phyloP scores from a whole-genome alignment of 37 sponge, comb jelly and placozoan genomes.

The Agelas oroides region DNA sequence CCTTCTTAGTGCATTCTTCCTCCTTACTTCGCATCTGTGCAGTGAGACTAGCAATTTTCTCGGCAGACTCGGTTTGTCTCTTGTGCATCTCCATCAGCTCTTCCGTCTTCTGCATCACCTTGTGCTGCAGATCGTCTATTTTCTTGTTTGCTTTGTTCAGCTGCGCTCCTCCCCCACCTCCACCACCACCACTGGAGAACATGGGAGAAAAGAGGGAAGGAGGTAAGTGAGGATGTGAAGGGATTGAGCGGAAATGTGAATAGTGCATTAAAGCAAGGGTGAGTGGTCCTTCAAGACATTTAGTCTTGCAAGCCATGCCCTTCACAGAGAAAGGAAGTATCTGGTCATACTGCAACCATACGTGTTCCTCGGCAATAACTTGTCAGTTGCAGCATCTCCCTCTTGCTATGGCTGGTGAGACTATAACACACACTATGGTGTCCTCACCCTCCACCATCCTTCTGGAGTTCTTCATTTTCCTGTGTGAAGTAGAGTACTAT shows the following conservation, averaged over 20 bases:
- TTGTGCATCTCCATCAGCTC: constrained; percentile 59
- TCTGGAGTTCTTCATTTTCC: not conserved
- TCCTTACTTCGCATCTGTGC: constrained; percentile 22
- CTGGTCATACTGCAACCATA: no score
- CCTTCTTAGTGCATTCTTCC: constrained; percentile 5
- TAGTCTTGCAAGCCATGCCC: no score
- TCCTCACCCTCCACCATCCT: not conserved
- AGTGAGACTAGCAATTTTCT: not conserved
- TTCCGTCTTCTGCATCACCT: constrained; percentile 42
- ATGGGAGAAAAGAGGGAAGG: not conserved
- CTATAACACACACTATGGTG: no score
- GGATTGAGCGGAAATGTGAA: no score
- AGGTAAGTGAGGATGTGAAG: not conserved
- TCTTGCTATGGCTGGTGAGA: no score
- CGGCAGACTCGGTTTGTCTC: constrained; percentile 12
- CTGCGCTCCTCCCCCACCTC: not conserved
- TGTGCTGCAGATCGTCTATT: constrained; percentile 42
- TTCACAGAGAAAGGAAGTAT: no score
- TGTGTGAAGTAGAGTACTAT: no score
- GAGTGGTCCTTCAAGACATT: no score
- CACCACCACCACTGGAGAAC: not conserved
- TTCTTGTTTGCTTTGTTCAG: constrained; percentile 5
- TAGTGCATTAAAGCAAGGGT: no score
- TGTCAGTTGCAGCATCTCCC: no score
- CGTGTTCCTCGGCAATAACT: no score